Conservation (phyloP, 2,888 invertebrate species). For the Cancer borealis region DNA sequence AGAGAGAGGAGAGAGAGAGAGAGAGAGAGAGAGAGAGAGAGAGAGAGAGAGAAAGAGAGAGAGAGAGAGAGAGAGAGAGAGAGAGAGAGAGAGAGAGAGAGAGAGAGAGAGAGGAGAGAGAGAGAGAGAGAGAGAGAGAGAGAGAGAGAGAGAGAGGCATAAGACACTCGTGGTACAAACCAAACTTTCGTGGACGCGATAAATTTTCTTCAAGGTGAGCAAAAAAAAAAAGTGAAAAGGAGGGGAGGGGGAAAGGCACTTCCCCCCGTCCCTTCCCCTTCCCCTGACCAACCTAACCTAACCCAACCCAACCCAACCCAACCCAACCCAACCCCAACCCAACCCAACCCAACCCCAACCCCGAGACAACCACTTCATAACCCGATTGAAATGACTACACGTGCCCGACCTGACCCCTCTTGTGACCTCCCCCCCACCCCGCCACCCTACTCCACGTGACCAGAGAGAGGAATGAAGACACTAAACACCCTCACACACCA, state of each 20-base stretch:
- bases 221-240: background rate
- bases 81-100: background rate
- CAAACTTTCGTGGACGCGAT: background rate
- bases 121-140: too few species aligned
- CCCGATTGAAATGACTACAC: slow-evolving; percentile 32
- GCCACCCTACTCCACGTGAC: background rate
- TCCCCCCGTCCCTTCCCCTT: background rate
- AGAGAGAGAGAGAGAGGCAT: background rate
- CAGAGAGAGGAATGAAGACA: slow-evolving; percentile 4
- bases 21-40: slow-evolving; percentile 16
- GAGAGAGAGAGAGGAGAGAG: background rate
- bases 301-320: background rate
- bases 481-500: background rate
- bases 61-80: background rate
- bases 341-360: background rate
- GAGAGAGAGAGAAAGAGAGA: background rate
- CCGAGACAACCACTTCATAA: background rate
- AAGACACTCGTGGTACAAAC: background rate
- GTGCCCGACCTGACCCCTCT: slow-evolving; percentile 12
- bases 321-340: too few species aligned
- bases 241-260: too few species aligned
- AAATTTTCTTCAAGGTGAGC: background rate
- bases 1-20: background rate
- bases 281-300: background rate
- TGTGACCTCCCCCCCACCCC: background rate